Evolutionary conservation across 1,140 invertebrate genomes (phyloP).

Genomic region (Chlorops oryzae): DNA sequence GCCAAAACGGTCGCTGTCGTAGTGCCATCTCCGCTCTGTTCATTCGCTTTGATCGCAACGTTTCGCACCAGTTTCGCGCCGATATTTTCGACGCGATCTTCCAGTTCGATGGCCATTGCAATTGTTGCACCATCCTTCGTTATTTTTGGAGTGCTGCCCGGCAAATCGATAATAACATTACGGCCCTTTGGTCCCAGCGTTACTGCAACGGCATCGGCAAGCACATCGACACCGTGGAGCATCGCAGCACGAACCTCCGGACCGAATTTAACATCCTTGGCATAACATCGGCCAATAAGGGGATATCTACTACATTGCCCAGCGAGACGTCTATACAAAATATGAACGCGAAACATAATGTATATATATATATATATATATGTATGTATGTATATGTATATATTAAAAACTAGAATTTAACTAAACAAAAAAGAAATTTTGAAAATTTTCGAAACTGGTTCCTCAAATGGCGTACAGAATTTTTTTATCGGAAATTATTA

Average conservation of each 20-base stretch:
- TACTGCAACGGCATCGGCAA: conserved; percentile 90
- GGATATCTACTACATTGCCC: no score
- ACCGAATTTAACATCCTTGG: conserved; percentile 92
- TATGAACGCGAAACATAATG: no score
- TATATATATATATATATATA: no score
- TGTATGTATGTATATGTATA: no score
- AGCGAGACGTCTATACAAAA: no score
- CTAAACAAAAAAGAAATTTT: no score
- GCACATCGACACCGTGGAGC: conserved; percentile 86
- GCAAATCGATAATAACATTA: conserved; percentile 92
- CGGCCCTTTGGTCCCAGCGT: conserved; percentile 96
- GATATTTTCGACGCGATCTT: conserved; percentile 93
- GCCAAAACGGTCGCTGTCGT: conserved; percentile 91
- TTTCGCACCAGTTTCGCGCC: conserved; percentile 91
- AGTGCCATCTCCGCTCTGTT: conserved; percentile 92
- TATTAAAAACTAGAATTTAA: no score
- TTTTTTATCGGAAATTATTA: no score
- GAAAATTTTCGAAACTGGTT: no score
- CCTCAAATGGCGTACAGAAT: no score
- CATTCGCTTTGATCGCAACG: conserved; percentile 93
- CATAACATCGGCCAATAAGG: no score
- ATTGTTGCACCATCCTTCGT: conserved; percentile 97
- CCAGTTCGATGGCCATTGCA: conserved; percentile 88
- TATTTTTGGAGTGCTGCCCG: conserved; percentile 93
- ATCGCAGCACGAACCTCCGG: conserved; percentile 83